Conservation (phyloP, 2,797 vertebrate genomes). For the Leuciscus waleckii region DNA sequence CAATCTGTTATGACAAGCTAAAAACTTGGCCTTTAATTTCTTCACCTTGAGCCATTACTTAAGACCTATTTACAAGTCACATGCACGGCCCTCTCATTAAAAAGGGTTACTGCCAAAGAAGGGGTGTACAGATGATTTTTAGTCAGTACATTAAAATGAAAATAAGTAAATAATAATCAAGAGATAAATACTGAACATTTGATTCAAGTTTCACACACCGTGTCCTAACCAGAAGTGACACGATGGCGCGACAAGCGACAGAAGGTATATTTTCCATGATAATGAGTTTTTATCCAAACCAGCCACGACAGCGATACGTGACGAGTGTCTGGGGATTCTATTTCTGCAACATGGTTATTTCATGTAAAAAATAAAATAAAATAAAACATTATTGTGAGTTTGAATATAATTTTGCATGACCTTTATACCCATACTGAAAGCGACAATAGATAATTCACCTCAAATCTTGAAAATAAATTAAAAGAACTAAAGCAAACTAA, state of each 20-base stretch:
- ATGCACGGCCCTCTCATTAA: not conserved
- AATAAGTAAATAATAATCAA: not conserved
- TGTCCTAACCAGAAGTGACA: not conserved
- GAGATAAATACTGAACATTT: not conserved
- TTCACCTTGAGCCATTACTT: not conserved
- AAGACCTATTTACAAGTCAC: not conserved
- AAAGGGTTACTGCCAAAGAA: not conserved
- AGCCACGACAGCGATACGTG: not conserved
- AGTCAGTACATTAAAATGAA: not conserved
- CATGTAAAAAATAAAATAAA: not conserved
- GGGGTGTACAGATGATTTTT: not conserved
- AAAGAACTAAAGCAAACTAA: too few species aligned
- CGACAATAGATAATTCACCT: not conserved
- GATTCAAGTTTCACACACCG: not conserved
- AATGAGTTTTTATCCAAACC: not conserved
- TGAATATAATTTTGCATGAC: not conserved
- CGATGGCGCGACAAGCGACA: rapidly evolving
- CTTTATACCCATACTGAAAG: not conserved
- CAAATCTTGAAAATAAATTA: not conserved
- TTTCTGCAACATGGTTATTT: not conserved
- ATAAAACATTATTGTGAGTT: not conserved
- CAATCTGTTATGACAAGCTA: constrained; percentile 76
- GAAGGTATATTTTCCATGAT: too few species aligned
- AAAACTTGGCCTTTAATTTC: not conserved
- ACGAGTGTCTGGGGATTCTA: not conserved